Conservation (phyloP, 2,888 invertebrate species). For the Sinotaia quadrata region DNA sequence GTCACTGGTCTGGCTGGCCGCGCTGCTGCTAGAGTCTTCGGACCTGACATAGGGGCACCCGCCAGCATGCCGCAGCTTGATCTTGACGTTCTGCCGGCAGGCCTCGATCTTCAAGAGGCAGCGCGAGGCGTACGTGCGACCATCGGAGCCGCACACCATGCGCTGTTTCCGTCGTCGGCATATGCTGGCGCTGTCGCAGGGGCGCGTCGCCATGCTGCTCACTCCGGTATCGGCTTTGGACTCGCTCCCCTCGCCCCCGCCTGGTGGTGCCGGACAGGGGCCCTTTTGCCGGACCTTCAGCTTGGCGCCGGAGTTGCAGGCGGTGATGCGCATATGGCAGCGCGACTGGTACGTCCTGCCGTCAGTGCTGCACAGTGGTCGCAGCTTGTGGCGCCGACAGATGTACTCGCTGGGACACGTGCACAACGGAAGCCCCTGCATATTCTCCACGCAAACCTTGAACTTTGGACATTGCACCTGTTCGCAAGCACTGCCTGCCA, state of each 20-base stretch:
- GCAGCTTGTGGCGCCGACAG: slow-evolving; percentile 49
- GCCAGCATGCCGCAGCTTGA: slow-evolving; percentile 42
- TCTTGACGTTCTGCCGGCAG: slow-evolving; percentile 46
- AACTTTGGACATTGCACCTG: slow-evolving; percentile 63
- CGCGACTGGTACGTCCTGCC: slow-evolving; percentile 58
- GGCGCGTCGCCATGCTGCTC: slow-evolving; percentile 59
- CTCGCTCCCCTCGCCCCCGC: not conserved
- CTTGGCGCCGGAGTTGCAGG: slow-evolving; percentile 46
- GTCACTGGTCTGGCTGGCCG: not conserved
- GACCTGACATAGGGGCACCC: not conserved
- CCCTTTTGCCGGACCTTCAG: slow-evolving; percentile 44
- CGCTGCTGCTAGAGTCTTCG: not conserved
- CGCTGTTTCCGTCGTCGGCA: slow-evolving; percentile 49
- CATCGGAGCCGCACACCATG: slow-evolving; percentile 64
- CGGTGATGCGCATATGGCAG: slow-evolving; percentile 56
- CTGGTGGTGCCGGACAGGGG: not conserved
- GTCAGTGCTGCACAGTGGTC: slow-evolving; percentile 62
- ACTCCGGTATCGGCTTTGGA: not conserved
- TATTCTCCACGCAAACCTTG: slow-evolving; percentile 67
- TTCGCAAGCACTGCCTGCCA: slow-evolving; percentile 54
- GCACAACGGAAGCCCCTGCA: slow-evolving; percentile 65
- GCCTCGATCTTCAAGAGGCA: slow-evolving; percentile 56
- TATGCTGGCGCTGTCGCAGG: slow-evolving; percentile 61
- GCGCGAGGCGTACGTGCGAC: slow-evolving; percentile 55
- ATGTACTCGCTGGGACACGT: slow-evolving; percentile 63